These are phyloP conservation scores for Mimas tiliae DNA, from an alignment of 2,888 invertebrate species.

Conservation along the genomic window DNA sequence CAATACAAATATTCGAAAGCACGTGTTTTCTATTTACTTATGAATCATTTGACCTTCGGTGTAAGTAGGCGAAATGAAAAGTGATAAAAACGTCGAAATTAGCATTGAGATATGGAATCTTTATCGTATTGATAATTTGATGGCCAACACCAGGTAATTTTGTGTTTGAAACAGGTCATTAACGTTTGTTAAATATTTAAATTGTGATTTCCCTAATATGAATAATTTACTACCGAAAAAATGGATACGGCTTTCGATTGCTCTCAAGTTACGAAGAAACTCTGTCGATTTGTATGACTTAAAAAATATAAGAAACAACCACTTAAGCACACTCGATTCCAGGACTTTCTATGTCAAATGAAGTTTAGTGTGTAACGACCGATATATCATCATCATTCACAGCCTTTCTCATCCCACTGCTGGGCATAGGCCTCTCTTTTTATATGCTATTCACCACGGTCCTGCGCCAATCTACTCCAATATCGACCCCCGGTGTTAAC, in stretches of 20 bases:
- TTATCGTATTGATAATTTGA: conserved; percentile 20
- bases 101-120: conserved; percentile 21
- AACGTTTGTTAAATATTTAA: conserved; percentile 16
- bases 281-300: not conserved
- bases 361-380: not conserved
- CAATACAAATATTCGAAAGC: conserved; percentile 15
- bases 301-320: not conserved
- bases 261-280: not conserved
- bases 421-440: too few species aligned
- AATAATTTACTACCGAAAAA: conserved; percentile 5
- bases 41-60: conserved; percentile 29
- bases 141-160: not conserved
- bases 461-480: too few species aligned
- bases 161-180: not conserved
- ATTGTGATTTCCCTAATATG: conserved; percentile 6
- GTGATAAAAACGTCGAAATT: conserved; percentile 26
- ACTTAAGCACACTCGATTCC: not conserved
- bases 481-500: too few species aligned
- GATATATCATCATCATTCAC: too few species aligned
- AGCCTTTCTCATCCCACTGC: too few species aligned
- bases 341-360: not conserved
- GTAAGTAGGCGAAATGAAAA: conserved; percentile 28
- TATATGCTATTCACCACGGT: too few species aligned
- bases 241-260: not conserved
- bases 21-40: conserved; percentile 28